Base-by-base conservation (phyloP, 2,797 vertebrate species). In the Pagetopsis macropterus region DNA sequence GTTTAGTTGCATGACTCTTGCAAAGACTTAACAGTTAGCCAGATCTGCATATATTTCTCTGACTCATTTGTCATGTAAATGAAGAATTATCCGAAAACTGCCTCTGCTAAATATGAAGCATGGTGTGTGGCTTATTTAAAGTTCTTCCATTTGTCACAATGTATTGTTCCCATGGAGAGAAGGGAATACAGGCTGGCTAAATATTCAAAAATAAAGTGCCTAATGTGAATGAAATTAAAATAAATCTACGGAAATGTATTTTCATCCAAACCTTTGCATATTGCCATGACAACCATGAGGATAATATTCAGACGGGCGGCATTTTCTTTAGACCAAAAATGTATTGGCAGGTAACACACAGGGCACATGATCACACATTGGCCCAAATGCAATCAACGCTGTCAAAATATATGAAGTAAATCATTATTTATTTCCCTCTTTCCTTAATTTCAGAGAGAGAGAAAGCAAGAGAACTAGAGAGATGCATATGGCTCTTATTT, bases 121-220 rank as follows among this genome's bases (percentile, higher is more conserved):
- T 45, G 31, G 40, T 14, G 50, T 45, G 44, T 15, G 11, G 4
- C 41, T 65, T 41, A 54, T 65, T 54, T 55, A 65, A 65, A 45
- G 50, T 10, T 31, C 51, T 66, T 66, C 10, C 3, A 33, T 66
- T 66, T 44, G 41, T 66, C 64, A 45, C 41, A 33, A 43, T 45
- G 17, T 13, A 15, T 41, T 51, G n/a, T 51, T 64, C 11, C 14
- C 4, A 46, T 15, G 19, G 46, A 0, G 15, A 40, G 21, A 8
- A 40, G n/a, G 48, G 50, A 64, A 50, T 16, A 33, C 14, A 19
- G 17, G 17, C 45, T 44, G 17, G 17, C 45, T 60, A 40, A 43
- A 46, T n/a, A 33, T 21, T 23, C 12, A 46, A 23, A 57, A 19
- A 40, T 9, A 37, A 4, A 6, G 41, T 1, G 23, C 37, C n/a